Evolutionary conservation across 2,797 vertebrate genomes (phyloP), one percentile per base, ranked within the genome.

Genomic region (Centroberyx gerrardi): DNA sequence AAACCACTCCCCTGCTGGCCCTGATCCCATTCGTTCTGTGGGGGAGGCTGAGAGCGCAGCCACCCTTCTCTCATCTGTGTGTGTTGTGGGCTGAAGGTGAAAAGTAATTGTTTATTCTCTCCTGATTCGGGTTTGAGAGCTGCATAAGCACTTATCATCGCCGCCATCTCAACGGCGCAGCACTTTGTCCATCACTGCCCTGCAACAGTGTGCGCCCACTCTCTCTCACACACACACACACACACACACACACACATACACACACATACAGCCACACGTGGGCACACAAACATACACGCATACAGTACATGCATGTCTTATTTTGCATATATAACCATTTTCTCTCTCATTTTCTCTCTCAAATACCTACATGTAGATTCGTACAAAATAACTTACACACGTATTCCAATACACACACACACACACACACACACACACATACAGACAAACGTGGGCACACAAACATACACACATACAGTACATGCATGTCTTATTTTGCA

Each of bases 51-150:
- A 40, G 60, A 56, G 40, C 46, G 15, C 40, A 55, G 52, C 17
- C 76, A n/a, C 22, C 15, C 48, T 54, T 59, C 75, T 78, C 42
- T 80, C 60, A 54, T 80, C 42, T 71, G 31, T 60, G 73, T 65
- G 29, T 72, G 22, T 65, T 65, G 64, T 60, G 31, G 67, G 66
- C 85, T 85, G 77, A 91, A 90, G 82, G 84, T 82, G 82, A 88
- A 87, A 85, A 76, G 70, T 81, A 85, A 89, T 90, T 90, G 75
- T 90, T 89, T 84, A 83, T 71, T 44, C 18, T 83, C 61, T 72
- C 78, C 58, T 52, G 74, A 73, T 78, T 82, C 54, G 56, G 38
- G 62, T 22, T 63, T 66, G 66, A 84, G 82, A 68, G 74, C 78
- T 51, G 62, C 76, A 72, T 67, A 61, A 84, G 70, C 88, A 83